Conservation (phyloP, 1,140 invertebrate species). For the Zaprionus vittiger region DNA sequence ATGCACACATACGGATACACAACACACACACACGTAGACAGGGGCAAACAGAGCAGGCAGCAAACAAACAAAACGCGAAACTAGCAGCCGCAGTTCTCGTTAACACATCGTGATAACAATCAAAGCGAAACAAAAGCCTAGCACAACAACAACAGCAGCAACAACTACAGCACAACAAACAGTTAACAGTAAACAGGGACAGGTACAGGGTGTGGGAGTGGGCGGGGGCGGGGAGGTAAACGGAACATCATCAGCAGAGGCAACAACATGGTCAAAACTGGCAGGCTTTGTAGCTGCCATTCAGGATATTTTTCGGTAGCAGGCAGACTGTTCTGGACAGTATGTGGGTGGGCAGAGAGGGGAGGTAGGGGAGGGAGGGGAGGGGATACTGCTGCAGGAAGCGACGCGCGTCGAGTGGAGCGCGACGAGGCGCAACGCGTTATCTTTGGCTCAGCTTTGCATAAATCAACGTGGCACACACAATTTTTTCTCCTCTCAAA, state of each 20-base stretch:
- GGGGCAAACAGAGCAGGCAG: not conserved
- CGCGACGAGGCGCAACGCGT: slow-evolving; percentile 65
- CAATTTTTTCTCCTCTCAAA: slow-evolving; percentile 34
- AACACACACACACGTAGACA: slow-evolving; percentile 14
- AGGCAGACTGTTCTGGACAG: not conserved
- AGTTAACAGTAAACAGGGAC: slow-evolving; percentile 5
- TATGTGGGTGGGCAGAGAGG: not conserved
- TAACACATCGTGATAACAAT: slow-evolving; percentile 69
- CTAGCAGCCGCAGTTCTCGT: slow-evolving; percentile 48
- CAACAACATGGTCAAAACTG: slow-evolving; percentile 54
- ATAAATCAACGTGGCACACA: slow-evolving; percentile 70
- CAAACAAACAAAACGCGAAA: slow-evolving; percentile 65
- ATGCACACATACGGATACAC: slow-evolving; percentile 20
- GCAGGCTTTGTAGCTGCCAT: slow-evolving; percentile 38
- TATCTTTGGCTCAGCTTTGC: slow-evolving; percentile 74
- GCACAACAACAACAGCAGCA: slow-evolving; percentile 32
- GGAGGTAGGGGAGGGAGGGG: not conserved
- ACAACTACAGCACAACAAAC: slow-evolving; percentile 33
- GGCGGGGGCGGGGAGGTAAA: not conserved
- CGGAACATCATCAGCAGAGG: slow-evolving; percentile 22
- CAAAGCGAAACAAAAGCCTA: slow-evolving; percentile 72
- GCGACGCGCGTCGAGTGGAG: slow-evolving; percentile 43
- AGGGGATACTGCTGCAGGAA: slow-evolving; percentile 17
- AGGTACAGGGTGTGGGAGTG: not conserved
- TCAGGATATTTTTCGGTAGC: not conserved